Percentiles rank a stretch among this genome's conserved stretches.
Evolutionary conservation across 2,888 invertebrate species (phyloP).

Genomic region (Asteroscopus sphinx): DNA sequence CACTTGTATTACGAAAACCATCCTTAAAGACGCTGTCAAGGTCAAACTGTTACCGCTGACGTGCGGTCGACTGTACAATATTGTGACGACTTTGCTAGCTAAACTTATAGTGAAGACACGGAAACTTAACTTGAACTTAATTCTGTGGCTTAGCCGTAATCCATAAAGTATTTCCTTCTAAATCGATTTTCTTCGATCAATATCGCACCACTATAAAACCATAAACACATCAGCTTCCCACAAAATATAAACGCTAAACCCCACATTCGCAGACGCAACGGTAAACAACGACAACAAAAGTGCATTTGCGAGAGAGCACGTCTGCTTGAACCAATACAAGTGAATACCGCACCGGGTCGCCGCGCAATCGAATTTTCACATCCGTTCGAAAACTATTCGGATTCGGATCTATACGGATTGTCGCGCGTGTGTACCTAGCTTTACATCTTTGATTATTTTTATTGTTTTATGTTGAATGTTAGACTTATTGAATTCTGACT

Average conservation of each 20-base stretch:
- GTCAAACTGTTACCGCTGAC: no score
- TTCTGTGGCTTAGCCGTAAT: background rate
- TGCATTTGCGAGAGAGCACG: slow-evolving; percentile 66
- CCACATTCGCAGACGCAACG: slow-evolving; percentile 58
- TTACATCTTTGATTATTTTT: slow-evolving; percentile 30
- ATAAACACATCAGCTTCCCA: slow-evolving; percentile 54
- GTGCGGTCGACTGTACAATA: no score
- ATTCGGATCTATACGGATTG: slow-evolving; percentile 55
- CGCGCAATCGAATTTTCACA: slow-evolving; percentile 69
- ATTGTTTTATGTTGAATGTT: slow-evolving; percentile 9
- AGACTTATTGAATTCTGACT: no score
- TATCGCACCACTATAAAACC: slow-evolving; percentile 33
- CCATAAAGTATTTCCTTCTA: background rate
- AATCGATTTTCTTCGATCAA: slow-evolving; percentile 27
- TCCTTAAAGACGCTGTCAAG: no score
- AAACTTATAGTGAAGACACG: no score
- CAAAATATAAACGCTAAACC: slow-evolving; percentile 55
- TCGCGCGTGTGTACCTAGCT: slow-evolving; percentile 42
- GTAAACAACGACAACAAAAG: slow-evolving; percentile 68
- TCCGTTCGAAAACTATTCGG: slow-evolving; percentile 63
- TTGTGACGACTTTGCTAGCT: no score
- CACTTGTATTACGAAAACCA: no score
- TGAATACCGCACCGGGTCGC: slow-evolving; percentile 55
- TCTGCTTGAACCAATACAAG: slow-evolving; percentile 59
- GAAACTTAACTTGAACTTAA: background rate